These are phyloP conservation scores for Lagenorhynchus albirostris DNA, from an alignment of 2,113 vertebrate species.

Conservation along the genomic window DNA sequence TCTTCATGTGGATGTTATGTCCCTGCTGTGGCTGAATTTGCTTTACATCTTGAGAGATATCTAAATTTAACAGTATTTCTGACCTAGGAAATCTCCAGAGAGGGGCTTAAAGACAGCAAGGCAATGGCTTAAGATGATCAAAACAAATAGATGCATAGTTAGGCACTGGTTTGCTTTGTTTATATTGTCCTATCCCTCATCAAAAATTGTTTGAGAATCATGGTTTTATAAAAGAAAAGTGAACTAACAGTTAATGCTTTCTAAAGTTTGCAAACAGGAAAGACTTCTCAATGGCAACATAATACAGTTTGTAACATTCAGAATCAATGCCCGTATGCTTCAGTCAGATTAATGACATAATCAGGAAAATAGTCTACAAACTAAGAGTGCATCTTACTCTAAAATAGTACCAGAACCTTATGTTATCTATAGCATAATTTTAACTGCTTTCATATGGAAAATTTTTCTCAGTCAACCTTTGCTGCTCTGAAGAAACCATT, in stretches of 20 bases:
- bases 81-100: neutral
- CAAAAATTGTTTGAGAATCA: neutral
- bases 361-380: neutral
- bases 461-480: conserved; percentile 14
- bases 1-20: neutral
- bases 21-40: neutral
- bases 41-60: neutral
- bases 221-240: neutral
- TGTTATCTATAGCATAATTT: neutral
- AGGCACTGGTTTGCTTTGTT: neutral
- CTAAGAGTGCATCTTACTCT: neutral
- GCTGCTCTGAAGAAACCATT: neutral
- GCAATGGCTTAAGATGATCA: neutral
- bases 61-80: neutral
- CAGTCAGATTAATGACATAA: neutral
- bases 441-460: neutral
- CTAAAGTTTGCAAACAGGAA: conserved; percentile 13
- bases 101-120: neutral
- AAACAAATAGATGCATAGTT: neutral
- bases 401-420: neutral
- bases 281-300: neutral
- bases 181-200: neutral
- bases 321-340: neutral
- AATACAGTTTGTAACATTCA: neutral
- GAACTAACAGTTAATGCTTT: neutral